Evolutionary conservation across 2,888 invertebrate genomes (phyloP).

Genomic region (Rotaria macrura): DNA sequence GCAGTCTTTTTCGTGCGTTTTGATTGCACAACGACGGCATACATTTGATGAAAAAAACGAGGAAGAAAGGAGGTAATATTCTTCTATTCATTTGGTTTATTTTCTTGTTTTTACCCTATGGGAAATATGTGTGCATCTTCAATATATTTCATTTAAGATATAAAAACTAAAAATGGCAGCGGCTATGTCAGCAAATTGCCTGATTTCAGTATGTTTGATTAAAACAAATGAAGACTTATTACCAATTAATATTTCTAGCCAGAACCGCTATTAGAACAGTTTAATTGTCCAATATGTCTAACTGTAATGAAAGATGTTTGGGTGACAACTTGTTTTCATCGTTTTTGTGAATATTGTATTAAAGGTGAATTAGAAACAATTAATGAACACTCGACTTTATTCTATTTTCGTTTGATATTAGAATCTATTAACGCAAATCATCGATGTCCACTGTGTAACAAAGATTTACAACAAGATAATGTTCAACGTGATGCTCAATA

Average conservation of each 20-base stretch:
- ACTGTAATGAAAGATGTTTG: constrained; percentile 21
- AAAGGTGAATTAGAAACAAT: constrained; percentile 6
- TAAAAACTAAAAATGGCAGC: not conserved
- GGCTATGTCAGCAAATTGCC: not conserved
- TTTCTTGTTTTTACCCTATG: not conserved
- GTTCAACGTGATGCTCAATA: not conserved
- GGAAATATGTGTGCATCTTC: not conserved
- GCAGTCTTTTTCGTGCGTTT: not conserved
- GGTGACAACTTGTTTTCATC: constrained; percentile 22
- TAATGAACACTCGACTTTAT: not conserved
- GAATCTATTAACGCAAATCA: not conserved
- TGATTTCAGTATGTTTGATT: not conserved
- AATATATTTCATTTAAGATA: not conserved
- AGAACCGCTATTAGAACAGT: constrained; percentile 21
- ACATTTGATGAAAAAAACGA: too few species aligned
- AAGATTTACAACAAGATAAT: constrained; percentile 6
- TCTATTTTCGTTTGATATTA: not conserved
- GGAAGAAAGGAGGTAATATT: too few species aligned
- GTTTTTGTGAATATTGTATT: constrained; percentile 31
- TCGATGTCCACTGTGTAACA: constrained; percentile 30
- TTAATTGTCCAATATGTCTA: constrained; percentile 30
- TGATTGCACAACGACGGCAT: not conserved
- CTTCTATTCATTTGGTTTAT: too few species aligned
- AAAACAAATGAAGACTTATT: not conserved
- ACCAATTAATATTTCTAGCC: not conserved